Conservation (phyloP, 2,797 vertebrate species). For the Acanthopagrus latus region DNA sequence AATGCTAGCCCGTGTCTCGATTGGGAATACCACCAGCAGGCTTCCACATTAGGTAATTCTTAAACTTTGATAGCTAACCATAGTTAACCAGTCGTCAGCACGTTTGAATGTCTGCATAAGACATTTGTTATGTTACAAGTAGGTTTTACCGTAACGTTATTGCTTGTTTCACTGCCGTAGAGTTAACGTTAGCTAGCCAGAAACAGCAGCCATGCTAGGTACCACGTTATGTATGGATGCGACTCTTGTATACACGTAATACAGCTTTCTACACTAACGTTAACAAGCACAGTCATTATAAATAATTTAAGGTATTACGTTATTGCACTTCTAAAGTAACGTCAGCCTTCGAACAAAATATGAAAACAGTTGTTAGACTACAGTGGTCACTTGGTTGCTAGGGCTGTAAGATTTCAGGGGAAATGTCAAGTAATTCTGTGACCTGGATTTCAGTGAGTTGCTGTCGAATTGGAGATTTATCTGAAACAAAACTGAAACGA, state of each 20-base stretch:
- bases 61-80: neutral
- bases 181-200: conserved; percentile 56
- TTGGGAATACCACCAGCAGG: conserved; percentile 41
- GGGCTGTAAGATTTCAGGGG: neutral
- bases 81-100: neutral
- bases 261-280: neutral
- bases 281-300: neutral
- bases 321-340: neutral
- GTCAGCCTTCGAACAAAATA: neutral
- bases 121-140: neutral
- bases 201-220: conserved; percentile 53
- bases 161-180: conserved; percentile 7
- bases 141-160: conserved; percentile 5
- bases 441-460: neutral
- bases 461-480: neutral
- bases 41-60: conserved; percentile 70
- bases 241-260: neutral
- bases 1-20: conserved; percentile 57
- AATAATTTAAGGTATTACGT: rapidly evolving
- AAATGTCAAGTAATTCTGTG: neutral
- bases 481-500: neutral
- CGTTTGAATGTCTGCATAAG: rapidly evolving
- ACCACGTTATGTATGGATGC: conserved; percentile 20
- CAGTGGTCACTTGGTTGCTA: neutral
- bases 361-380: neutral